Evolutionary conservation across 2,113 vertebrate genomes (phyloP).

Genomic region (Dipodomys stephensi): DNA sequence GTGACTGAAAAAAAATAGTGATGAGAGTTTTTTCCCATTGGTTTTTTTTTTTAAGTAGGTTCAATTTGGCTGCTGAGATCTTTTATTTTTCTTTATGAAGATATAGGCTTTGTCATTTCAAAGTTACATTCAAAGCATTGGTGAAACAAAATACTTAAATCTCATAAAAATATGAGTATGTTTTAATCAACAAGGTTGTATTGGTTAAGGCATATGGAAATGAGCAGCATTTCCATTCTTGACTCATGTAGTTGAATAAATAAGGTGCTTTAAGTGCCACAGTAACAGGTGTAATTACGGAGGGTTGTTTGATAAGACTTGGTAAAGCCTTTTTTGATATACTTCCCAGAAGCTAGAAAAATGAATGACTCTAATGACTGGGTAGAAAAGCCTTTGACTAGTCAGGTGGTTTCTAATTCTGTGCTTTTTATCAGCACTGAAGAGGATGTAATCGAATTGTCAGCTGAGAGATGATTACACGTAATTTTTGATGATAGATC

Average conservation of each 20-base stretch:
- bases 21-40: neutral
- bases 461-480: slow-evolving; percentile 5
- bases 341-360: slow-evolving; percentile 52
- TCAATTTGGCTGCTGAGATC: neutral
- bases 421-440: slow-evolving; percentile 22
- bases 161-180: neutral
- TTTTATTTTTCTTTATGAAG: neutral
- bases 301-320: neutral
- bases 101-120: neutral
- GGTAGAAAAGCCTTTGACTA: neutral
- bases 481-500: slow-evolving; percentile 28
- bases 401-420: slow-evolving; percentile 25
- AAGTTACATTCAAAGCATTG: neutral
- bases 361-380: slow-evolving; percentile 34
- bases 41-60: neutral
- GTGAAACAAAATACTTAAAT: slow-evolving; percentile 6
- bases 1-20: slow-evolving; percentile 2
- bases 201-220: neutral
- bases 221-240: slow-evolving; percentile 11
- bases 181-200: slow-evolving; percentile 21
- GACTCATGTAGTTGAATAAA: slow-evolving; percentile 4
- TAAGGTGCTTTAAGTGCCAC: neutral
- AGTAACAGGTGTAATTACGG: slow-evolving; percentile 13
- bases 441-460: slow-evolving; percentile 11
- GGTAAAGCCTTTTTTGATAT: slow-evolving; percentile 53